Percentiles rank a stretch among this genome's conserved stretches.
Conservation (phyloP, 1,140 invertebrate species). For the Cotesia typhae region DNA sequence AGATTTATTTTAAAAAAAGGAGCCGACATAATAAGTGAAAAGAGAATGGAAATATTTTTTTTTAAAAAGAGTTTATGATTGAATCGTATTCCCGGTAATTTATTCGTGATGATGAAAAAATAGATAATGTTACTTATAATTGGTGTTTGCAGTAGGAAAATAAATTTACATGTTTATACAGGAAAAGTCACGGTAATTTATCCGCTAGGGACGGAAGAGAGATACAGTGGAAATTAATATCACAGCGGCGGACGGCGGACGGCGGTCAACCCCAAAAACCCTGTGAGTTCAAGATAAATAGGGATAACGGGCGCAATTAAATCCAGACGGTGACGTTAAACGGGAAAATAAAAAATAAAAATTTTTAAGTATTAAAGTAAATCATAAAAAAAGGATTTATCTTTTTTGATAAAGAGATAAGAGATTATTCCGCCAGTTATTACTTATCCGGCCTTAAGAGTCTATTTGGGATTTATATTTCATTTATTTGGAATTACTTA, state of each 20-base stretch:
- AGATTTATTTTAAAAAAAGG: too few species aligned
- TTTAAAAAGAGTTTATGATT: too few species aligned
- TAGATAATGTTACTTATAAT: too few species aligned
- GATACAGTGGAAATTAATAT: conserved; percentile 33
- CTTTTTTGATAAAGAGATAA: neutral
- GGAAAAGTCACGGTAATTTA: conserved; percentile 10
- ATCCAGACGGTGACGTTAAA: conserved; percentile 35
- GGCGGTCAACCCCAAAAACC: conserved; percentile 38
- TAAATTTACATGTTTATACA: conserved; percentile 5
- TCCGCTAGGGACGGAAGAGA: neutral
- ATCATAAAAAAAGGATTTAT: conserved; percentile 13
- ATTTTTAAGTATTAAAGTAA: conserved; percentile 27
- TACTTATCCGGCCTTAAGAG: too few species aligned
- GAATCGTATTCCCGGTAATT: too few species aligned
- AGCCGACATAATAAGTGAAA: too few species aligned
- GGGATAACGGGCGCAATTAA: conserved; percentile 38
- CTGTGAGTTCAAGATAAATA: conserved; percentile 21
- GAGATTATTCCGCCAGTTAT: conserved; percentile 12
- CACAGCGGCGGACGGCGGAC: conserved; percentile 24
- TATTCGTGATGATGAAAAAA: too few species aligned
- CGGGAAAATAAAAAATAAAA: conserved; percentile 20
- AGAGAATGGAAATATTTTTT: too few species aligned
- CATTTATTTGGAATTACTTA: too few species aligned
- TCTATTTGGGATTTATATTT: too few species aligned
- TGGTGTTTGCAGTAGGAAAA: neutral